Evolutionary conservation across 2,113 vertebrate genomes (phyloP), one percentile per base, ranked within the genome.

Genomic region (Catharus minimus): DNA sequence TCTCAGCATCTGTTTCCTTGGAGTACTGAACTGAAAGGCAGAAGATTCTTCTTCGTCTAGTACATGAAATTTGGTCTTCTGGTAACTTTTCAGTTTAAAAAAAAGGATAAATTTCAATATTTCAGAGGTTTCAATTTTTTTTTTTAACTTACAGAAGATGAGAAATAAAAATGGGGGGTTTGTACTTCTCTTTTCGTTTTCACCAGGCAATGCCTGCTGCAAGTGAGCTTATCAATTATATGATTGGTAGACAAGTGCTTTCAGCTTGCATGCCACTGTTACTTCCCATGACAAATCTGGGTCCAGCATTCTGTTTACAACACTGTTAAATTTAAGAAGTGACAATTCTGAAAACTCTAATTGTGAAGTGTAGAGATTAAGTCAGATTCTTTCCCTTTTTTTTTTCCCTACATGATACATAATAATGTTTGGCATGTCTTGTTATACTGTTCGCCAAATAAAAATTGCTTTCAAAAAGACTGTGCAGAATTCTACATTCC

Each of bases 301-400:
- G 7, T 57, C 20, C 1, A 1, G 8, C 9, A 55, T 77, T 82
- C 39, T 2, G 11, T 49, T 78, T 58, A 68, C 2, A 6, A 30
- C 8, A 36, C 3, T 47, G 15, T 28, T 68, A 20, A 44, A 58
- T 58, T 57, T 33, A 47, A 46, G 5, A 28, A 52, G 9, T 67
- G 30, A 43, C 9, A 58, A 11, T 52, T 67, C 36, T 71, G 30
- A 66, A 50, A 88, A 50, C 10, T 60, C 7, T n/a, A 4, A 46
- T 20, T 66, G 7, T 68, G 26, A 50, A 16, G 11, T 36, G 7
- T 23, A 55, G 44, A 32, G 14, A 69, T 55, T 83, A 57, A 86
- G 46, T 2, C 12, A 57, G 5, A 52, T 57, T 61, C 0, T 19
- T 36, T 27, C 5, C 4, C 5, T 2, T 10, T 10, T 6, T 13